Percentiles rank a stretch among this genome's conserved stretches.
Conservation (phyloP, 2,113 vertebrate species). For the Tragelaphus scriptus region DNA sequence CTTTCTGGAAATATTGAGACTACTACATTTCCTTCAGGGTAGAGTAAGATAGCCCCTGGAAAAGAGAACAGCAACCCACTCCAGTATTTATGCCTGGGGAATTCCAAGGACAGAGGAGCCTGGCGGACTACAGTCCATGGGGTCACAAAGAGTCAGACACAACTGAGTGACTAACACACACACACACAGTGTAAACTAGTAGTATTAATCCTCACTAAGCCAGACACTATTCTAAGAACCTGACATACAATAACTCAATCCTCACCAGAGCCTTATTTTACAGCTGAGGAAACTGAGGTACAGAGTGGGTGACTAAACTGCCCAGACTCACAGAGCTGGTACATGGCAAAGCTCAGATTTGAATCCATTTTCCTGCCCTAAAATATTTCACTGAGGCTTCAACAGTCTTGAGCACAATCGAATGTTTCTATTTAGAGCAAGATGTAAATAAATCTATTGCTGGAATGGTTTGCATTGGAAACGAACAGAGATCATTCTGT, state of each 20-base stretch:
- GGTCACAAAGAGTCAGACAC: neutral
- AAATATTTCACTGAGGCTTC: neutral
- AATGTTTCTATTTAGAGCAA: neutral
- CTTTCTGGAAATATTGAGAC: neutral
- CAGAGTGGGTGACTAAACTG: neutral
- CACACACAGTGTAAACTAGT: neutral
- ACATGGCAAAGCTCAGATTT: neutral
- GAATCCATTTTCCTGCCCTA: neutral
- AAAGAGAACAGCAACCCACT: neutral
- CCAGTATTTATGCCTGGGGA: neutral
- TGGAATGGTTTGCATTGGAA: neutral
- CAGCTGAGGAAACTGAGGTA: neutral
- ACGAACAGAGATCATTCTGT: neutral
- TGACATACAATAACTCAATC: neutral
- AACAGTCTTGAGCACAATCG: neutral
- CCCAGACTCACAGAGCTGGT: neutral
- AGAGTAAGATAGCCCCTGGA: neutral
- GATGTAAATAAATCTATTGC: neutral
- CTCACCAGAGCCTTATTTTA: neutral
- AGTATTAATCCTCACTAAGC: neutral
- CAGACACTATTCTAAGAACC: neutral
- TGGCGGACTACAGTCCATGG: neutral
- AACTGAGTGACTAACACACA: neutral
- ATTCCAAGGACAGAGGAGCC: neutral
- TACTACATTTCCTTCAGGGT: neutral